A percentile compares a stretch with the other conserved stretches of the same genome.
Conservation (phyloP, 1,140 invertebrate species). For the Ips nitidus region DNA sequence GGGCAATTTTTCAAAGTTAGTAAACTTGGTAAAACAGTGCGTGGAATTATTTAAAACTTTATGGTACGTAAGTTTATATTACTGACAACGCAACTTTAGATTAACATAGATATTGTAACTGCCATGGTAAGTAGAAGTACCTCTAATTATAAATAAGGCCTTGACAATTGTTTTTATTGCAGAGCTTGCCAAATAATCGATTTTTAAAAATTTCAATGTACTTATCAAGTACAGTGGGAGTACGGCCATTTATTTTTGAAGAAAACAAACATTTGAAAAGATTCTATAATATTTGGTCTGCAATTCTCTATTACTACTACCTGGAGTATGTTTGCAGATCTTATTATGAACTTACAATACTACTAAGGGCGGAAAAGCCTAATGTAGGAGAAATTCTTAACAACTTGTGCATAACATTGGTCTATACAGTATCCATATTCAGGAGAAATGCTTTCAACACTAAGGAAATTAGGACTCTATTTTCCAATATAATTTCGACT, state of each 20-base stretch:
- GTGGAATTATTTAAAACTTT: no score
- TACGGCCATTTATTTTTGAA: constrained; percentile 21
- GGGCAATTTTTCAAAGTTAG: no score
- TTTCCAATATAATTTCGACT: constrained; percentile 11
- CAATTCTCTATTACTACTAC: constrained; percentile 26
- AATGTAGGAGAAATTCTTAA: constrained; percentile 28
- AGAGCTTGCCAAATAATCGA: constrained; percentile 21
- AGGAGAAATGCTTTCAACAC: constrained; percentile 19
- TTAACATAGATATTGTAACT: no score
- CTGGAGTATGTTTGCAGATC: constrained; percentile 26
- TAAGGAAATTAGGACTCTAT: constrained; percentile 17
- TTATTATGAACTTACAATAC: constrained; percentile 18
- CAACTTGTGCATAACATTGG: constrained; percentile 32
- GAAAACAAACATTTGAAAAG: constrained; percentile 11
- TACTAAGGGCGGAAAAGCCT: constrained; percentile 17
- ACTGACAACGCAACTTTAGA: no score
- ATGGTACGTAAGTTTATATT: no score
- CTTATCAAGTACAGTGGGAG: constrained; percentile 15
- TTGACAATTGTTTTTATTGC: neutral
- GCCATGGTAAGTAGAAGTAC: no score
- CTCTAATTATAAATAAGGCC: no score
- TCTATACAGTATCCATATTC: constrained; percentile 29
- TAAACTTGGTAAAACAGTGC: no score
- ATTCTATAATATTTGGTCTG: constrained; percentile 9
- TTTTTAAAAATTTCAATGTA: constrained; percentile 27